Evolutionary conservation across 2,888 invertebrate genomes (phyloP), one percentile per base, ranked within the genome.

Genomic region (Rotaria magnacalcarata): DNA sequence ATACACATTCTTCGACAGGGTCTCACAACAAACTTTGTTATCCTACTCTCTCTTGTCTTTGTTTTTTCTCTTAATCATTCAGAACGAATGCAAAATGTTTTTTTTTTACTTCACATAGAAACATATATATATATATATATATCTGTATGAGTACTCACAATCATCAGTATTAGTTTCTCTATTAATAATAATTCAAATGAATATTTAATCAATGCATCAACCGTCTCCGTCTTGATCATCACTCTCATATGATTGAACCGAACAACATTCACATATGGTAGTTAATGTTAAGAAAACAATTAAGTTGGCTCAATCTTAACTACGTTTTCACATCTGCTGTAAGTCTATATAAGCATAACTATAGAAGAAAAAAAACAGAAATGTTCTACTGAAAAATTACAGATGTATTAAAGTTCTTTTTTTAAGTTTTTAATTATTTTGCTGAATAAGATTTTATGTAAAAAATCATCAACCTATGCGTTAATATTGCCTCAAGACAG

Each of bases 241-340:
- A 34, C 34, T 34, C 19, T 67, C 67, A 67, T 67, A 14, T 67
- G 67, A 67, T 2, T 67, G 34, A 67, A 67, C 67, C 67, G 67
- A 54, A 14, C 67, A 67, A 67, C 14, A 67, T 67, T 67, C 67
- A 67, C 67, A 67, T 67, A 41, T 67, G 67, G 67, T 67, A 34
- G 34, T 34, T 67, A 67, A 67, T 67, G 67, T 67, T 67, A 67
- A 67, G 67, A 67, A 67, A 67, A 67, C 67, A 67, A 67, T 67
- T 67, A 34, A 67, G 34, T 67, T 67, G 67, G 67, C 34, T 34
- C 67, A 67, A 34, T 67, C 34, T 41, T 67, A 14, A 67, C 41
- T 67, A 67, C 34, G 4, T 34, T 54, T 54, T 54, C 5, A 54
- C 21, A 54, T 54, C 54, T 54, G 54, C 41, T 67, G 67, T 67